Percentiles rank a stretch among this genome's conserved stretches.
Conservation (phyloP, 2,888 invertebrate genomes). For the Scaptomyza caliginosa region DNA sequence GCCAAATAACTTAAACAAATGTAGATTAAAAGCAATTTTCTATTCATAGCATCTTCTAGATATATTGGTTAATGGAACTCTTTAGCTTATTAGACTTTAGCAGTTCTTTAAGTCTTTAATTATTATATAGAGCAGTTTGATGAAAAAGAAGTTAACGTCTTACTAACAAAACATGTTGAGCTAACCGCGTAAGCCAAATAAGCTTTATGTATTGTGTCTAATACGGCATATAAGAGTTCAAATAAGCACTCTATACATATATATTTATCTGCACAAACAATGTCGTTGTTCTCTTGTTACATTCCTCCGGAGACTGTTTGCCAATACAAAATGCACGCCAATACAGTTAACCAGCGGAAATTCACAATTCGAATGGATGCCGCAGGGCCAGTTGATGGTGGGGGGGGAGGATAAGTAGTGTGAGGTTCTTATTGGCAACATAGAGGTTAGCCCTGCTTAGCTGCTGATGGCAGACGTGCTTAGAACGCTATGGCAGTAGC, state of each 20-base stretch:
- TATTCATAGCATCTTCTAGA: not conserved
- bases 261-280: constrained; percentile 54
- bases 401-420: not conserved
- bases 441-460: constrained; percentile 20
- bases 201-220: constrained; percentile 17
- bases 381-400: constrained; percentile 15
- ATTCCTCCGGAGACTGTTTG: constrained; percentile 49
- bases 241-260: constrained; percentile 27
- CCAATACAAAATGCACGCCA: constrained; percentile 34
- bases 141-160: too few species aligned
- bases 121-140: too few species aligned
- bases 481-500: constrained; percentile 40
- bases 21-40: not conserved
- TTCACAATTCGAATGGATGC: constrained; percentile 19
- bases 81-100: not conserved
- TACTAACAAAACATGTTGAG: too few species aligned
- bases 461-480: constrained; percentile 35
- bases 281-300: constrained; percentile 50
- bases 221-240: constrained; percentile 2
- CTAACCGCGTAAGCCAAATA: constrained; percentile 6
- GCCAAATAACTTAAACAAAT: not conserved
- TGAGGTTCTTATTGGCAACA: constrained; percentile 7
- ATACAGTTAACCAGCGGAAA: constrained; percentile 34
- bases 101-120: not conserved
- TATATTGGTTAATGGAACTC: too few species aligned